Evolutionary conservation across 2,113 vertebrate species (phyloP).

Genomic region (Thymallus thymallus): DNA sequence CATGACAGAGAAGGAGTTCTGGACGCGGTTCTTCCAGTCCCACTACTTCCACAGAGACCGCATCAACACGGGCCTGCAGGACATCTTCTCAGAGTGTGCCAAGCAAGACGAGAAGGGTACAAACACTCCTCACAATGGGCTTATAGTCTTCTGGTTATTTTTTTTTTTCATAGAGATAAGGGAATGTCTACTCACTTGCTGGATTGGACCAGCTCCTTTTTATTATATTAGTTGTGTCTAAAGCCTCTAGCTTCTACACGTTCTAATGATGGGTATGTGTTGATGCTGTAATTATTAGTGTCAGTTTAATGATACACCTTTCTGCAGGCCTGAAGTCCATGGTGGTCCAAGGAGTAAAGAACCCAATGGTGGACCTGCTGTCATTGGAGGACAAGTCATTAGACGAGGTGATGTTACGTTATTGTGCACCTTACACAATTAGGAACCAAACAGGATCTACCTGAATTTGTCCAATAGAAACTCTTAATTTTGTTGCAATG

Average conservation of each 20-base stretch:
- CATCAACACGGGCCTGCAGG: slow-evolving; percentile 91
- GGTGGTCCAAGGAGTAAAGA: slow-evolving; percentile 95
- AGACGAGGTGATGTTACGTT: slow-evolving; percentile 82
- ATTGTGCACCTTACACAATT: background rate
- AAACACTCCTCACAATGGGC: background rate
- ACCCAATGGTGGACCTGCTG: slow-evolving; percentile 91
- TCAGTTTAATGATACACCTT: background rate
- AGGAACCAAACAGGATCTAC: too few species aligned
- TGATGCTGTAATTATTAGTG: background rate
- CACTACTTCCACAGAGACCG: slow-evolving; percentile 99
- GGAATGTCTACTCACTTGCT: too few species aligned
- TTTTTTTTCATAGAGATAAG: background rate
- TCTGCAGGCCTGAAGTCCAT: slow-evolving; percentile 88
- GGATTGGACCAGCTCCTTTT: too few species aligned
- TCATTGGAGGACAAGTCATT: slow-evolving; percentile 92
- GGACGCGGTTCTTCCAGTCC: slow-evolving; percentile 98
- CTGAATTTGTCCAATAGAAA: too few species aligned
- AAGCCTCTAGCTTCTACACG: background rate
- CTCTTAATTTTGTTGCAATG: too few species aligned
- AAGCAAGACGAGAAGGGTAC: slow-evolving; percentile 96
- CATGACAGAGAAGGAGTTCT: slow-evolving; percentile 97
- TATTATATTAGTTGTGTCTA: too few species aligned
- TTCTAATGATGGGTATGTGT: background rate
- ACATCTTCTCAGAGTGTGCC: slow-evolving; percentile 97
- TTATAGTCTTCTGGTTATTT: background rate